These are phyloP conservation scores for Homalodisca vitripennis DNA, from an alignment of 1,140 invertebrate genomes.

Conservation along the genomic window DNA sequence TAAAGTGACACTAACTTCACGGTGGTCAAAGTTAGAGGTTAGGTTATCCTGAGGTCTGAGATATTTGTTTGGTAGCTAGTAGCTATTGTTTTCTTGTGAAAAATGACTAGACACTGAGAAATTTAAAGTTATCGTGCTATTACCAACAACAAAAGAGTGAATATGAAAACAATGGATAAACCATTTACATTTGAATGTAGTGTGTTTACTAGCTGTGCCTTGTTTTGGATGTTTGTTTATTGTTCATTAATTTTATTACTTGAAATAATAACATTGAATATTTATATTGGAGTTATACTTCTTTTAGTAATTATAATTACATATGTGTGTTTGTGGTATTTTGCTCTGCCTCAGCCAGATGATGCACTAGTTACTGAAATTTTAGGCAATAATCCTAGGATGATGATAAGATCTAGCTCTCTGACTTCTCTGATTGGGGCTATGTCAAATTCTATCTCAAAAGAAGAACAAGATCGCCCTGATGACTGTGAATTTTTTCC, in stretches of 20 bases:
- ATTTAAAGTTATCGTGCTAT: no score
- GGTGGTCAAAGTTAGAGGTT: no score
- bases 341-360: constrained; percentile 7
- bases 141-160: no score
- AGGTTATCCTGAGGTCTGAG: no score
- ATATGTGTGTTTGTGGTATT: background rate
- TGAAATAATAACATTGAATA: background rate
- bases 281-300: background rate
- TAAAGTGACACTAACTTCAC: no score
- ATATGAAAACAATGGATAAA: background rate
- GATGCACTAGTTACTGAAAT: background rate
- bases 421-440: background rate
- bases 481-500: constrained; percentile 1
- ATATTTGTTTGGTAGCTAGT: no score
- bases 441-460: background rate
- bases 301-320: background rate
- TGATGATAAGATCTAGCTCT: background rate
- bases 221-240: constrained; percentile 4
- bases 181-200: background rate
- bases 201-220: background rate
- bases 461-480: background rate
- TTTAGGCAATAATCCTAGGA: constrained; percentile 3
- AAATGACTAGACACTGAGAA: no score
- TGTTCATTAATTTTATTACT: background rate
- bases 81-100: no score